phyloP scores from a whole-genome alignment of 2,888 invertebrate species.

The Catonia carolina region DNA sequence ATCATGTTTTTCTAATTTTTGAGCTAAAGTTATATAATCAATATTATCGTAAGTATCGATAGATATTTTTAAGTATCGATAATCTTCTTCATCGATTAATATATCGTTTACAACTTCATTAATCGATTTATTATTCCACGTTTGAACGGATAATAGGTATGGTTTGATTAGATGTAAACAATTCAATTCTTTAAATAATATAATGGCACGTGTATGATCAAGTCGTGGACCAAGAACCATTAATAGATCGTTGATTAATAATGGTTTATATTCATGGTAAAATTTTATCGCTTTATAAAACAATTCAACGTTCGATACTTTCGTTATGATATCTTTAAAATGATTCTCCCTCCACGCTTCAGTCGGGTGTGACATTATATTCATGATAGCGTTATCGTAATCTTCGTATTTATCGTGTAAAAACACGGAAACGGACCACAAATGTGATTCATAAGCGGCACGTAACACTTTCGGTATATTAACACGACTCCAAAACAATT shows the following conservation, averaged over 20 bases:
- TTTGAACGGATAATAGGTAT: constrained; percentile 94
- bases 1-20: constrained; percentile 95
- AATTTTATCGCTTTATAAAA: constrained; percentile 99
- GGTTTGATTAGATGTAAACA: constrained; percentile 89
- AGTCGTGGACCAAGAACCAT: constrained; percentile 92
- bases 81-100: constrained; percentile 95
- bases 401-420: constrained; percentile 99
- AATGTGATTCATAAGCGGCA: constrained; percentile 95
- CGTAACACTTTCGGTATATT: constrained; percentile 98
- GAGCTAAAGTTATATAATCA: constrained; percentile 96
- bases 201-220: constrained; percentile 85
- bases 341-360: constrained; percentile 99
- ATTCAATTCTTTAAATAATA: constrained; percentile 49
- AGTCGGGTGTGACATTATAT: constrained; percentile 99
- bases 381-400: constrained; percentile 96
- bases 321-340: constrained; percentile 92
- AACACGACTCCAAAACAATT: constrained; percentile 98
- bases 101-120: constrained; percentile 96
- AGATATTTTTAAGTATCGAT: constrained; percentile 88
- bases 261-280: constrained; percentile 95
- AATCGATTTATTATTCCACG: constrained; percentile 96
- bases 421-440: constrained; percentile 99
- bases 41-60: constrained; percentile 99
- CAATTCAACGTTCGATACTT: constrained; percentile 95
- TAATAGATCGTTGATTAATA: constrained; percentile 91